Evolutionary conservation across 2,888 invertebrate species (phyloP).

Genomic region (Watsonalla binaria): DNA sequence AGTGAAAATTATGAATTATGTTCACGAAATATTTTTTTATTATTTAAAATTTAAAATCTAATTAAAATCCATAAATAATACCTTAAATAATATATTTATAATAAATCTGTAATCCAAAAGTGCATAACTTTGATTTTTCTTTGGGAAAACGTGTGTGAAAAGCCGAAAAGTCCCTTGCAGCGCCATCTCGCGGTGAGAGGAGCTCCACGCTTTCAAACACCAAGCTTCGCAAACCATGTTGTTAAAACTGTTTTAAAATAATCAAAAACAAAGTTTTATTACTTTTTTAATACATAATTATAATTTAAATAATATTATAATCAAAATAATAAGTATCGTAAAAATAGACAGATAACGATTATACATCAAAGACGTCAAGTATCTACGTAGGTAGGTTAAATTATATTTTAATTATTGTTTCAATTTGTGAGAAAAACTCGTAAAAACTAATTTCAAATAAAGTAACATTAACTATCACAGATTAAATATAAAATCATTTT

Average conservation of each 20-base stretch:
- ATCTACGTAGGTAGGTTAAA: not conserved
- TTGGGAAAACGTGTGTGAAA: slow-evolving; percentile 48
- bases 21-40: too few relatives aligned
- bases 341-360: not conserved
- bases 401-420: not conserved
- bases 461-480: not conserved
- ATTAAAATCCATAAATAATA: too few relatives aligned
- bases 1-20: too few relatives aligned
- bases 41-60: too few relatives aligned
- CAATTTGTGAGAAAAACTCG: not conserved
- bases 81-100: slow-evolving; percentile 14
- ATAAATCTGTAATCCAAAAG: not conserved
- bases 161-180: slow-evolving; percentile 40
- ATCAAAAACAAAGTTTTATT: not conserved
- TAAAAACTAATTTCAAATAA: not conserved
- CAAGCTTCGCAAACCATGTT: not conserved
- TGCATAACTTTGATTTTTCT: not conserved
- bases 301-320: not conserved
- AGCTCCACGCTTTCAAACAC: slow-evolving; percentile 2
- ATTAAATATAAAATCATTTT: slow-evolving; percentile 1
- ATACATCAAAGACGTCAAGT: not conserved
- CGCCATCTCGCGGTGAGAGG: slow-evolving; percentile 69
- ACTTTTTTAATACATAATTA: not conserved
- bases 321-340: not conserved
- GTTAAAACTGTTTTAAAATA: not conserved